Base-by-base conservation (phyloP, 2,113 vertebrate genomes). In the Megaceryle torquata region DNA sequence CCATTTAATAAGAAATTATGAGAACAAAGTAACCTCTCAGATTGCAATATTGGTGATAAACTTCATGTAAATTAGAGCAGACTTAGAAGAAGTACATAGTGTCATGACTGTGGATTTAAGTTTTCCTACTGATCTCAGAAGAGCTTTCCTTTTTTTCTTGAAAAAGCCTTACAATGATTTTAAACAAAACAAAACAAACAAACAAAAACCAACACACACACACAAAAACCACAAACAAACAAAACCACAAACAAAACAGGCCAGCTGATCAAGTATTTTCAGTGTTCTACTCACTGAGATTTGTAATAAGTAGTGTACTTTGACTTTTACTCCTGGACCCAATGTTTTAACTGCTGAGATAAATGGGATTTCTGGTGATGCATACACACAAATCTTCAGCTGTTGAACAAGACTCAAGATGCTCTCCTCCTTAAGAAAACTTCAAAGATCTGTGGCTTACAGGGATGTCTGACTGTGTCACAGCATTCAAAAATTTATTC, bases 31-130 rank as follows among this genome's bases (percentile, higher is more conserved):
- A 43, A 70, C 31, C 7, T 20, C 56, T 87, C 61, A 37, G n/a
- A 67, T 0, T 54, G 31, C 6, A 18, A 16, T n/a, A 71, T 0
- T 28, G 26, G 31, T 44, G 59, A 77, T 39, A 91, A 20, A 17
- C 5, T 70, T 75, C 41, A 54, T 5, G 28, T 51, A 80, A 72
- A 82, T 46, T 41, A 79, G 28, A 80, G 67, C 16, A 57, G 39
- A 28, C 25, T 69, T 29, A 51, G 6, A 31, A 57, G 63, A 41
- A 59, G 13, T n/a, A 64, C 6, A 43, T 6, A n/a, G 19, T 29
- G 20, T 56, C 48, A 65, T 10, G n/a, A 63, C 51, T 39, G 9
- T 60, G 15, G 9, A 53, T 35, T 81, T 50, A 70, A 24, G 28
- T 91, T 31, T 91, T 78, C 74, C 64, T 39, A 25, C 18, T 31